Conservation (phyloP, 2,113 vertebrate species). For the Sprattus sprattus region DNA sequence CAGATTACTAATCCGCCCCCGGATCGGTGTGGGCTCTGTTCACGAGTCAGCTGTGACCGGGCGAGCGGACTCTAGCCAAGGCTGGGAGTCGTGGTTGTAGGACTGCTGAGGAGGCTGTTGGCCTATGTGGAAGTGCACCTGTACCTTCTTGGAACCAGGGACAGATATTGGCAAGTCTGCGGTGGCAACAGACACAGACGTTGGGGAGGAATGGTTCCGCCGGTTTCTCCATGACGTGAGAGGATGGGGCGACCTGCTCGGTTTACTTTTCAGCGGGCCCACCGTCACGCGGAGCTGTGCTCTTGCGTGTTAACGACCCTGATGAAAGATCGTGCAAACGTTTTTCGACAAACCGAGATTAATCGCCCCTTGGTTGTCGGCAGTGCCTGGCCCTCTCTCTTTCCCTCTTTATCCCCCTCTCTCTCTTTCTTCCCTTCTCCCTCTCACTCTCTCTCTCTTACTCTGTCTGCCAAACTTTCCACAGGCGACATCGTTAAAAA, state of each 20-base stretch:
- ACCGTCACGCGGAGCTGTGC: not conserved
- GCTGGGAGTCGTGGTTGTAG: not conserved
- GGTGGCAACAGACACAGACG: not conserved
- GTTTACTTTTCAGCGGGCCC: not conserved
- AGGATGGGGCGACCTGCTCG: not conserved
- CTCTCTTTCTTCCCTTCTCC: slow-evolving; percentile 17
- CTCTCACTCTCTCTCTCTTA: slow-evolving; percentile 20
- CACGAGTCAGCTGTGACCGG: not conserved
- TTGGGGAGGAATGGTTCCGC: not conserved
- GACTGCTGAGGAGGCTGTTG: not conserved
- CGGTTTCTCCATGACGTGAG: not conserved
- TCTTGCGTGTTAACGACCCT: not conserved
- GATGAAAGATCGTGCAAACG: not conserved
- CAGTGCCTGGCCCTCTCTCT: not conserved
- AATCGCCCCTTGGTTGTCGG: not conserved
- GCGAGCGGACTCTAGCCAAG: not conserved
- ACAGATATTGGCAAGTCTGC: not conserved
- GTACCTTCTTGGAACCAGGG: not conserved
- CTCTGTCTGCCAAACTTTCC: slow-evolving; percentile 38
- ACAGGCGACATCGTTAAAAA: slow-evolving; percentile 29
- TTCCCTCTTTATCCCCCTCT: not conserved
- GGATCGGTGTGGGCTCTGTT: not conserved
- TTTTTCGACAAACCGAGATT: not conserved
- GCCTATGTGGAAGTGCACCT: not conserved
- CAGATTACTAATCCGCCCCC: not conserved